Conservation (phyloP, 2,797 vertebrate species). For the Myiotriccus ornatus region DNA sequence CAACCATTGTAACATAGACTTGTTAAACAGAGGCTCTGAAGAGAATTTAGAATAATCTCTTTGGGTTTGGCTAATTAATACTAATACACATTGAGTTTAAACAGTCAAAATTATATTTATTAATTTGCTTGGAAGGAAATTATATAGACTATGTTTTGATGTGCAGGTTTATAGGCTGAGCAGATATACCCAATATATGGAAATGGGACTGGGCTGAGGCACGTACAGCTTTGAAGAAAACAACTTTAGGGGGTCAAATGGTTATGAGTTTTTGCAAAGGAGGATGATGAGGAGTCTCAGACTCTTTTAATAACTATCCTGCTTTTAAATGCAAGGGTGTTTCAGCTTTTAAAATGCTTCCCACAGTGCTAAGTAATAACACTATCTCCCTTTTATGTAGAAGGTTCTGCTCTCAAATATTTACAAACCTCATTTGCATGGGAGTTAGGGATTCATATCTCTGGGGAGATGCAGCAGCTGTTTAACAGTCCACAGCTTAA, state of each 20-base stretch:
- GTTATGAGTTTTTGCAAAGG: background rate
- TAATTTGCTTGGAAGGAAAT: constrained; percentile 10
- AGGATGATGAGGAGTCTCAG: background rate
- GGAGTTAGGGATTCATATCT: background rate
- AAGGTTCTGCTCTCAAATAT: background rate
- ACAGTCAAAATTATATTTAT: constrained; percentile 32
- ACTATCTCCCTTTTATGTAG: background rate
- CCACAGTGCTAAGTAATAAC: constrained; percentile 10
- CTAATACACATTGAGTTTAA: constrained; percentile 61
- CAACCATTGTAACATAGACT: constrained; percentile 65
- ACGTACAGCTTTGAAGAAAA: background rate
- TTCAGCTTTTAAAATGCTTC: constrained; percentile 23
- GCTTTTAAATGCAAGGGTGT: background rate
- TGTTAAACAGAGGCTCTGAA: constrained; percentile 66
- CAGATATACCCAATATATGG: background rate
- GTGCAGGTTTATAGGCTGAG: background rate
- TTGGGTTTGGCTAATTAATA: constrained; percentile 61
- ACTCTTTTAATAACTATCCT: background rate
- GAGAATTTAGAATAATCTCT: constrained; percentile 60
- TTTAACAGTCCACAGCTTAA: background rate
- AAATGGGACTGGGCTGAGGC: background rate
- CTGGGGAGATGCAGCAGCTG: background rate
- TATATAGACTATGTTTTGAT: background rate
- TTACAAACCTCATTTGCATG: background rate
- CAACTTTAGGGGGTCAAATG: background rate